Conservation (phyloP, 2,113 vertebrate species). For the Balaeniceps rex region DNA sequence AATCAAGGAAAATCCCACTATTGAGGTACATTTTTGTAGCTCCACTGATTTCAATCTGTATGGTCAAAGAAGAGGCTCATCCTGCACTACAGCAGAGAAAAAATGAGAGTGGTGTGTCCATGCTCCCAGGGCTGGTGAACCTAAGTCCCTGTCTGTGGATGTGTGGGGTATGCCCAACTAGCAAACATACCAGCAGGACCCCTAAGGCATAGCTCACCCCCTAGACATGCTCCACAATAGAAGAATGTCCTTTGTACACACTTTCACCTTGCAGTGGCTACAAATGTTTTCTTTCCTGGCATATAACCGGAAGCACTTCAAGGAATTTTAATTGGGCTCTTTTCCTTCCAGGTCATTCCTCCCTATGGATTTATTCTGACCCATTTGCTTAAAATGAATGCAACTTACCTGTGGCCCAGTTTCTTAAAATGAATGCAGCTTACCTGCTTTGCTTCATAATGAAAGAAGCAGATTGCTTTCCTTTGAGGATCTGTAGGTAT, state of each 20-base stretch:
- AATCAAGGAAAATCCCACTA: background rate
- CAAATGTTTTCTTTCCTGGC: background rate
- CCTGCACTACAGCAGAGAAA: background rate
- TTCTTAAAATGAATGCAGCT: background rate
- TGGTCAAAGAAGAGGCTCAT: background rate
- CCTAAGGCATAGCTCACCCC: background rate
- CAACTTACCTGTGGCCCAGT: background rate
- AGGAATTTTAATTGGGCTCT: background rate
- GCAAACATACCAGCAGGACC: background rate
- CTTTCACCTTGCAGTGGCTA: background rate
- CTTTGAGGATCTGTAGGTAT: background rate
- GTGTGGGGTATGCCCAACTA: background rate
- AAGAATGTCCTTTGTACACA: background rate
- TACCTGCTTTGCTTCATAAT: background rate
- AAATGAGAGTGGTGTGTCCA: background rate
- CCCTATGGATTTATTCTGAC: background rate
- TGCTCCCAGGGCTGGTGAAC: background rate
- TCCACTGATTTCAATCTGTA: background rate
- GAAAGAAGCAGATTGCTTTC: background rate
- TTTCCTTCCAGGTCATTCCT: background rate
- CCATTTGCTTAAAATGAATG: background rate
- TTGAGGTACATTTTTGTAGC: background rate
- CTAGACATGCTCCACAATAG: background rate
- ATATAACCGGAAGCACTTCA: background rate
- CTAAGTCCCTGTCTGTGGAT: background rate